Base-by-base conservation (phyloP, 2,113 vertebrate genomes). In the Notiomystis cincta region DNA sequence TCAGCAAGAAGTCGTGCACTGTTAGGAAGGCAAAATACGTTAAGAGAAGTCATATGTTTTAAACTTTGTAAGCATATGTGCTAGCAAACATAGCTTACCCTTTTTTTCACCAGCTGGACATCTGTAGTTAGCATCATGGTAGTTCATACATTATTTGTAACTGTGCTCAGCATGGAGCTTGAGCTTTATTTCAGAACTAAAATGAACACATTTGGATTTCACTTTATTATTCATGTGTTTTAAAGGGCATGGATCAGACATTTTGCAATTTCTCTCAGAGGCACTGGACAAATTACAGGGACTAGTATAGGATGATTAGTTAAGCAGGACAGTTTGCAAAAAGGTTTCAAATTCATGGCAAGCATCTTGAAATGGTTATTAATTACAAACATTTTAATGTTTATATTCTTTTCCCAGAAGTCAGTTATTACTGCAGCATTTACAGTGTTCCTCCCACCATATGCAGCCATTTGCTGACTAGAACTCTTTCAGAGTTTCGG, bases 331-430 rank as follows among this genome's bases (percentile, higher is more conserved):
- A 94, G 76, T 96, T 96, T 97, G 93, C 88, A 87, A 78, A 88
- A 91, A 89, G 47, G 77, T 69, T 97, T 95, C 47, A 83, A 95
- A 73, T 82, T 10, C 56, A 95, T 72, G 86, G 51, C 81, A 70
- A 95, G 66, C 90, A 96, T 96, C 89, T 97, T 97, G 95, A 95
- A 97, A 89, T 90, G 30, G 93, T 97, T 97, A 95, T 89, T 97
- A 96, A 77, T 94, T 92, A 53, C 47, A 86, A 75, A 60, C 84
- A 91, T 82, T 97, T 96, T 37, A 35, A 90, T 92, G 79, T 86
- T 91, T 96, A 79, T 87, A 62, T 48, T 61, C 40, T 47, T 86
- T 73, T 82, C 66, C 79, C 77, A 90, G 64, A 87, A 96, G 72
- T 87, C 93, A 91, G 67, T 78, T 95, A 91, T 89, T 97, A 86